These are phyloP conservation scores for Psettodes erumei DNA, from an alignment of 2,113 vertebrate genomes.

Conservation along the genomic window DNA sequence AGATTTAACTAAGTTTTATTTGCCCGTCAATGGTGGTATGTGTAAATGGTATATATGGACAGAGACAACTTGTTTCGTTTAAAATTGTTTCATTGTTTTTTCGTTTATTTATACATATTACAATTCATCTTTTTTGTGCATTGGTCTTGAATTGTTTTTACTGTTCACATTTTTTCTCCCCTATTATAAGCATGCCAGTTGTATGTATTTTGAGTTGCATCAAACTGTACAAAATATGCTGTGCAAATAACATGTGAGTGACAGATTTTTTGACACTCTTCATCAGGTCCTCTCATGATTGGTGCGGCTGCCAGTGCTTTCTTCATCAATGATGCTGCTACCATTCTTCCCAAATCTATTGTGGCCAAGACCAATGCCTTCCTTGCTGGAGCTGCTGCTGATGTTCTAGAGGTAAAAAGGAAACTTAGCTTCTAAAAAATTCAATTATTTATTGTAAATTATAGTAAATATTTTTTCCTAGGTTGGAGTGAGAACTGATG, in stretches of 20 bases:
- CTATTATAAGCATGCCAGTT: background rate
- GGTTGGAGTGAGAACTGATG: slow-evolving; percentile 84
- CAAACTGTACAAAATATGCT: background rate
- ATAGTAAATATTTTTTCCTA: slow-evolving; percentile 65
- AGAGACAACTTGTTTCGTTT: no score
- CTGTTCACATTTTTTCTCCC: background rate
- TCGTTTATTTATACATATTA: background rate
- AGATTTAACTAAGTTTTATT: no score
- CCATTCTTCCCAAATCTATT: slow-evolving; percentile 82
- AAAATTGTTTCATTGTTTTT: no score
- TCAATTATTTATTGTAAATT: no score
- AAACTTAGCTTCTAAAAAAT: background rate
- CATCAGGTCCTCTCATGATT: slow-evolving; percentile 81
- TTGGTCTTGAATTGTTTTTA: background rate
- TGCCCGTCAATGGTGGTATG: no score
- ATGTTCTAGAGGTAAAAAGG: slow-evolving; percentile 84
- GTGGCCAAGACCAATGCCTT: slow-evolving; percentile 82
- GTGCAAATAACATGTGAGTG: background rate
- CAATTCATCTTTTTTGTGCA: background rate
- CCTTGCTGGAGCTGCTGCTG: slow-evolving; percentile 82
- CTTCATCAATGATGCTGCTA: slow-evolving; percentile 85
- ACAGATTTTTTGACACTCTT: background rate
- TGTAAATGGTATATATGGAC: no score
- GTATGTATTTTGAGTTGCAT: background rate
- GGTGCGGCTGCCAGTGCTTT: slow-evolving; percentile 83